Evolutionary conservation across 1,140 invertebrate genomes (phyloP), one percentile per base, ranked within the genome.

Genomic region (Anoplolepis gracilipes): DNA sequence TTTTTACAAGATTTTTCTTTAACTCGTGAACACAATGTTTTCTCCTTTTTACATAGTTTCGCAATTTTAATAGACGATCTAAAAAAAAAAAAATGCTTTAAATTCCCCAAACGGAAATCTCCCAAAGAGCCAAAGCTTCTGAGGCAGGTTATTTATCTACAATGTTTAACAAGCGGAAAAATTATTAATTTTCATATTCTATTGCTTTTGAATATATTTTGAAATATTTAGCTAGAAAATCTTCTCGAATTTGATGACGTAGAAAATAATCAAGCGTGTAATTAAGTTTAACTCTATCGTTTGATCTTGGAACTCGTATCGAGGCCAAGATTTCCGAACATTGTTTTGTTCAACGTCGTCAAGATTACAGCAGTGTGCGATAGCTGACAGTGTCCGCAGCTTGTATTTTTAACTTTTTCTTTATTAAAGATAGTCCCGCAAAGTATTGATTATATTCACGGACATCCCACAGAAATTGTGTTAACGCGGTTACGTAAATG

Each of bases 351-450:
- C 30, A 2, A 67, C 36, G 22, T 69, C 53, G 33, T 49, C 49
- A 55, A 79, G 46, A 69, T 79, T 79, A 28, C 30, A 67, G 30
- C 46, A 42, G 69, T 16, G 22, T 1, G 16, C 62, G 62, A 8
- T 67, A 67, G 33, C 46, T 25, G 30, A 69, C 53, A 78, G 25
- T 28, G 13, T 49, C 16, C n/a, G n/a, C 25, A 57, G 77, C 46
- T 79, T 22, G 61, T 67, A 79, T 69, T 79, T 79, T 79, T 69
- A 69, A 79, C 62, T 39, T 16, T 10, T 69, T 69, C 64, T 79
- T 79, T 79, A 79, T 79, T 69, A 79, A 79, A 79, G 77, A 79
- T 79, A 79, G 64, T 79, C 62, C 53, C 46, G 77, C 77, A 69
- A 69, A 79, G 64, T 79, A 79, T 79, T 79, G 62, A 79, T 79